Base-by-base conservation (phyloP, 2,797 vertebrate genomes). In the Rhinogobio ventralis region DNA sequence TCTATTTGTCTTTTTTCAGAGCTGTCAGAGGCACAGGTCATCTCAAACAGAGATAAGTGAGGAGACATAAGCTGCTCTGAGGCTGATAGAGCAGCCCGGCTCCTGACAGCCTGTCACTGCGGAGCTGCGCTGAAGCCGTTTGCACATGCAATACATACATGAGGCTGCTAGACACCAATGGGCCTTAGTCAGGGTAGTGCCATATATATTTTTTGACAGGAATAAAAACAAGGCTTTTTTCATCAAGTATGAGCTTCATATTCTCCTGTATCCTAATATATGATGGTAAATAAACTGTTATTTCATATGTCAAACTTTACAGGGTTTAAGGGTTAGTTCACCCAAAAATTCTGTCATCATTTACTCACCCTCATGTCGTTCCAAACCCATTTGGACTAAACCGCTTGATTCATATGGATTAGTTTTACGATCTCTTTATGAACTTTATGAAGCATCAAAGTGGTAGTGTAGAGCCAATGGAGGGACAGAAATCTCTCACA, bases 41-140 rank as follows among this genome's bases (percentile, higher is more conserved):
- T 85, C 55, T 74, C 39, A 66, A 74, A 83, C 53, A 73, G 45
- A 79, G 80, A 72, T 89, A 83, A 81, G 82, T 25, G 33, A 78
- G 62, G 62, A 86, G 83, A 76, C 81, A 80, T 67, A 80, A 73
- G 55, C 79, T 55, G 64, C 36, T n/a, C 55, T 85, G 85, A 20
- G 60, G 57, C 76, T 76, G 72, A 81, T 67, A 72, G 62, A 75
- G 66, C 39, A 25, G 28, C 33, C 25, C 23, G n/a, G 14, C 13
- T n/a, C 36, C 30, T 86, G 84, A 88, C 72, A 84, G 49, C 83
- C 57, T 73, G 64, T 83, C 76, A 45, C 36, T 17, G 19, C 25
- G 57, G 72, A n/a, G 28, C 78, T 46, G 30, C 8, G 30, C 82
- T 81, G 81, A 42, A 64, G 28, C 23, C 45, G 36, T 67, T 53